Conservation (phyloP, 1,140 invertebrate genomes). For the Caenorhabditis inopinata region DNA sequence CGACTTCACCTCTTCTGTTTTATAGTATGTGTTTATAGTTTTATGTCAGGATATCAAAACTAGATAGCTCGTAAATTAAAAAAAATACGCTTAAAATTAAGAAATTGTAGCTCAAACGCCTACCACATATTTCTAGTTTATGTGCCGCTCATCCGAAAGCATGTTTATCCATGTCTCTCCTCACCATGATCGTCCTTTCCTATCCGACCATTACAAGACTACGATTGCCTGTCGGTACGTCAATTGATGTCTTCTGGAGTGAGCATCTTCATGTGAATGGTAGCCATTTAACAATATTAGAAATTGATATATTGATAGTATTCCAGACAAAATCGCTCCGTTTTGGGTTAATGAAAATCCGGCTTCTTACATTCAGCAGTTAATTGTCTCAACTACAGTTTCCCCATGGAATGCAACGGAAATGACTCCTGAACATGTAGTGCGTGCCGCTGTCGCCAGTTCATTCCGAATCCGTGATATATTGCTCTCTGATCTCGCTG, state of each 20-base stretch:
- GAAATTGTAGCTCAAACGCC: not conserved
- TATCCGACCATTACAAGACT: constrained; percentile 56
- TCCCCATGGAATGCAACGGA: constrained; percentile 55
- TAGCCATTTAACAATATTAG: not conserved
- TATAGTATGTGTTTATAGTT: too few relatives aligned
- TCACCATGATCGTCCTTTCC: constrained; percentile 56
- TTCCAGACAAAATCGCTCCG: constrained; percentile 46
- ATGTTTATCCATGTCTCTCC: constrained; percentile 56
- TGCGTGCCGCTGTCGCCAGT: constrained; percentile 47
- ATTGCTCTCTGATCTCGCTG: not conserved
- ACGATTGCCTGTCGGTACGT: constrained; percentile 51
- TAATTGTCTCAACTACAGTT: constrained; percentile 53
- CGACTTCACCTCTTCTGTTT: too few relatives aligned
- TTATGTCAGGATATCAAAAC: too few relatives aligned
- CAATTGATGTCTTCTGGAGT: constrained; percentile 56
- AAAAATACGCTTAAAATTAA: not conserved
- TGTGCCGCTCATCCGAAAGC: constrained; percentile 56
- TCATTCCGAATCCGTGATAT: constrained; percentile 45
- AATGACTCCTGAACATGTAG: constrained; percentile 46
- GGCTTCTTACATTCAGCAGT: constrained; percentile 54
- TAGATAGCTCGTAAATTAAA: too few relatives aligned
- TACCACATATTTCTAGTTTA: constrained; percentile 46
- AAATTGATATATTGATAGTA: constrained; percentile 2
- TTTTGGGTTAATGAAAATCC: constrained; percentile 54
- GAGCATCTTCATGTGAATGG: constrained; percentile 8